phyloP scores from a whole-genome alignment of 2,797 vertebrate species.

The Oreochromis grahami region DNA sequence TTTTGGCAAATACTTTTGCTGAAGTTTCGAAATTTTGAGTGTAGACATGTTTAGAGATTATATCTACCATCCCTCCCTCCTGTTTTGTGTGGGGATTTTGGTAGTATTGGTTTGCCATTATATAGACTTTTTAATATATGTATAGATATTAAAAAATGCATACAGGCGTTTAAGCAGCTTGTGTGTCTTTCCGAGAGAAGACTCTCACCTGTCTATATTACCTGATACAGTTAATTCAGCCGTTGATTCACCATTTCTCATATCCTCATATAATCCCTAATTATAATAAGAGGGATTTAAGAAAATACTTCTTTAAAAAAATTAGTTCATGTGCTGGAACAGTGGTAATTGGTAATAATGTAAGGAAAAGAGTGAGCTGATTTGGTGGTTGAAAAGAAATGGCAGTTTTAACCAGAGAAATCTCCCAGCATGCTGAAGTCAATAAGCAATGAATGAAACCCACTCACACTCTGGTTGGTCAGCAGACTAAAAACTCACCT shows the following conservation, averaged over 20 bases:
- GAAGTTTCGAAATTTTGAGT: no score
- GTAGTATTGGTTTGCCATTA: no score
- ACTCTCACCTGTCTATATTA: constrained; percentile 38
- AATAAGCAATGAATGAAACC: neutral
- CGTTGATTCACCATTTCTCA: constrained; percentile 65
- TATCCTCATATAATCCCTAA: constrained; percentile 68
- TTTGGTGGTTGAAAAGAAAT: neutral
- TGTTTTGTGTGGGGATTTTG: no score
- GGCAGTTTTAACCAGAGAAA: neutral
- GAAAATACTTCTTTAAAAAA: constrained; percentile 58
- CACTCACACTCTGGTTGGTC: neutral
- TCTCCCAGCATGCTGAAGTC: neutral
- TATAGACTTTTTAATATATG: constrained; percentile 3
- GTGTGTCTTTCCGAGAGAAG: neutral
- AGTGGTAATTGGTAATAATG: constrained; percentile 61
- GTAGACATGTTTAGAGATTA: no score
- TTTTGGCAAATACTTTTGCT: no score
- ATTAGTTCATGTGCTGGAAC: constrained; percentile 47
- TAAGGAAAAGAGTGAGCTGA: constrained; percentile 26
- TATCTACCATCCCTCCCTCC: no score
- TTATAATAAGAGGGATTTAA: constrained; percentile 70
- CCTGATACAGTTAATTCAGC: constrained; percentile 53
- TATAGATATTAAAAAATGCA: neutral
- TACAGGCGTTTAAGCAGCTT: neutral
- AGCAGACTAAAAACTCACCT: neutral